Percentiles rank a stretch among this genome's conserved stretches.
Evolutionary conservation across 1,140 invertebrate genomes (phyloP).

Genomic region (Battus philenor): DNA sequence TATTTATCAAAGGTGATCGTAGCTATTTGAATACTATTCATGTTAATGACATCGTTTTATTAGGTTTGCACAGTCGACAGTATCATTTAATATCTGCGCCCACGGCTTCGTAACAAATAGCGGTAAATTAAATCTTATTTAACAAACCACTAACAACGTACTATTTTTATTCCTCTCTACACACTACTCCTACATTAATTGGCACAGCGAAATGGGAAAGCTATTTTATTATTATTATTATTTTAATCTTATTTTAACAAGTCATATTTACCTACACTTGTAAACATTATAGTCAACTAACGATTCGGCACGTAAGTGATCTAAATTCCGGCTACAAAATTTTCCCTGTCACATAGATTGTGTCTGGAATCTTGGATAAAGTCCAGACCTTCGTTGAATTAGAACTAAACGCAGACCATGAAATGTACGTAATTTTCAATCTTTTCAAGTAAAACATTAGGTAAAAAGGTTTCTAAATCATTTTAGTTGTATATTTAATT

Average conservation of each 20-base stretch:
- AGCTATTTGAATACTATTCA: too few species aligned
- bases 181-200: slow-evolving; percentile 3
- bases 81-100: too few species aligned
- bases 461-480: not conserved
- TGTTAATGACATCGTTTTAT: too few species aligned
- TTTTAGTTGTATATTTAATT: slow-evolving; percentile 1
- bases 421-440: slow-evolving; percentile 19
- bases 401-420: slow-evolving; percentile 26
- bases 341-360: slow-evolving; percentile 21
- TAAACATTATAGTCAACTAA: not conserved
- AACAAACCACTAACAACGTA: not conserved
- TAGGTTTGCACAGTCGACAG: too few species aligned
- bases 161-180: slow-evolving; percentile 1
- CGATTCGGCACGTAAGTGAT: not conserved
- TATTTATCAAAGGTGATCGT: too few species aligned
- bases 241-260: slow-evolving; percentile 1
- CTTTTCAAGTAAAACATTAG: slow-evolving; percentile 1
- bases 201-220: too few species aligned
- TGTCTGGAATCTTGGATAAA: slow-evolving; percentile 38
- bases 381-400: slow-evolving; percentile 36
- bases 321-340: slow-evolving; percentile 5
- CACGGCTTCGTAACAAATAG: not conserved
- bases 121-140: not conserved
- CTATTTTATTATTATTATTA: too few species aligned
- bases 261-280: not conserved